phyloP scores from a whole-genome alignment of 2,113 vertebrate species.

The Crotalus horridus region DNA sequence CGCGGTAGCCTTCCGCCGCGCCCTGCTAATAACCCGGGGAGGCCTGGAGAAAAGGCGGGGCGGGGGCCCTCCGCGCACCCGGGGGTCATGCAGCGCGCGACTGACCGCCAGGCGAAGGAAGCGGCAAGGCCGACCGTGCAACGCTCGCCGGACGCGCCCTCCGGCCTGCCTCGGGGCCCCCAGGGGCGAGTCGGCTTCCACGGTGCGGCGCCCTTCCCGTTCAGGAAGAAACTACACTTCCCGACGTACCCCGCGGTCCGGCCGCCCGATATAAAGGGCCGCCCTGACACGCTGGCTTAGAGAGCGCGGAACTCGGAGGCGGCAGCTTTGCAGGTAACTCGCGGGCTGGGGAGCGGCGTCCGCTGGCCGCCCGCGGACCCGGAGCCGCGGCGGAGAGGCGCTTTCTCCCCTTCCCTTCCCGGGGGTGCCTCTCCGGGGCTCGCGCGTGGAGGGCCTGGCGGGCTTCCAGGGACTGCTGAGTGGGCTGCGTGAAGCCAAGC shows the following conservation, averaged over 20 bases:
- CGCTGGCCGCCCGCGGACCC: too few species aligned
- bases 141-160: background rate
- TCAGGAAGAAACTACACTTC: background rate
- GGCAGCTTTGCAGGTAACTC: accelerated
- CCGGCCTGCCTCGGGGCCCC: background rate
- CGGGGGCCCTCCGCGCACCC: background rate
- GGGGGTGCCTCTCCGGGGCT: background rate
- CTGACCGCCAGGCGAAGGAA: background rate
- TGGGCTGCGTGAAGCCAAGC: background rate
- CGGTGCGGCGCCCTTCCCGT: background rate
- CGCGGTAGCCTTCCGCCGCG: background rate
- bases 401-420: background rate
- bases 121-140: background rate
- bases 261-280: conserved; percentile 35
- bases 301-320: background rate
- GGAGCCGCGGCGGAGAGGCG: background rate
- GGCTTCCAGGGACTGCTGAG: too few species aligned
- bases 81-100: background rate
- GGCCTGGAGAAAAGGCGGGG: background rate
- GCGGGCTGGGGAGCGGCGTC: too few species aligned
- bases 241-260: background rate
- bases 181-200: background rate
- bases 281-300: background rate
- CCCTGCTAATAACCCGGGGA: background rate
- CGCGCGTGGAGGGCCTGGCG: background rate